Conservation (phyloP, 2,888 invertebrate genomes). For the Thera obeliscata region DNA sequence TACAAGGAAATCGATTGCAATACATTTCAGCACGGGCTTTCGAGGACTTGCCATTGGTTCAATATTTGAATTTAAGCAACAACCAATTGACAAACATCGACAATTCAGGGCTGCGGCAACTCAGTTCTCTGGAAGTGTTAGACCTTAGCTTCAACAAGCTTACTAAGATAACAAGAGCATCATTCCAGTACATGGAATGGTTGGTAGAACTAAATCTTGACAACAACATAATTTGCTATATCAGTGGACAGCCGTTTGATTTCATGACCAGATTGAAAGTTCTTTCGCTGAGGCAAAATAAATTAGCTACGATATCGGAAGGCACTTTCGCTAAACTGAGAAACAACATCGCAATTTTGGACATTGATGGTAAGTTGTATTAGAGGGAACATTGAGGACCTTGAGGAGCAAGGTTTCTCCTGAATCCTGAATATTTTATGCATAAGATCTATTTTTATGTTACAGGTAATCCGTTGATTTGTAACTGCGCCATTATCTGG, state of each 20-base stretch:
- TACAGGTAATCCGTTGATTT: conserved; percentile 92
- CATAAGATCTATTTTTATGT: conserved; percentile 29
- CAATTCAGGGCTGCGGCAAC: conserved; percentile 88
- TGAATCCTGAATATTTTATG: too few species aligned
- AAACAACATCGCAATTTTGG: conserved; percentile 92
- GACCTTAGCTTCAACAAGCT: conserved; percentile 93
- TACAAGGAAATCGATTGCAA: conserved; percentile 91
- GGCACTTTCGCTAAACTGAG: conserved; percentile 89
- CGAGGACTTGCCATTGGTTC: conserved; percentile 89
- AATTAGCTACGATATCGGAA: conserved; percentile 89
- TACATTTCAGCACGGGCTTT: conserved; percentile 90
- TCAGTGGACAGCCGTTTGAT: conserved; percentile 92
- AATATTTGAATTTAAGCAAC: conserved; percentile 92
- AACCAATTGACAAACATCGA: conserved; percentile 91
- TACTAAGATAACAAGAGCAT: conserved; percentile 87
- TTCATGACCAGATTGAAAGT: conserved; percentile 93
- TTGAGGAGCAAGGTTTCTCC: too few species aligned
- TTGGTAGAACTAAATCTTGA: conserved; percentile 94
- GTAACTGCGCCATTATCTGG: conserved; percentile 93
- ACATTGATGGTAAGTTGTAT: conserved; percentile 89
- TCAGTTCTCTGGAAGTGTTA: conserved; percentile 92
- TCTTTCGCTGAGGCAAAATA: conserved; percentile 90
- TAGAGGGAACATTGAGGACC: neutral
- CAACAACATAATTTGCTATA: conserved; percentile 91
- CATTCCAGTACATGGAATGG: conserved; percentile 91